A percentile compares a stretch with the other conserved stretches of the same genome.
These are phyloP conservation scores for Heterocephalus glaber DNA, from an alignment of 2,113 vertebrate species.

Conservation along the genomic window DNA sequence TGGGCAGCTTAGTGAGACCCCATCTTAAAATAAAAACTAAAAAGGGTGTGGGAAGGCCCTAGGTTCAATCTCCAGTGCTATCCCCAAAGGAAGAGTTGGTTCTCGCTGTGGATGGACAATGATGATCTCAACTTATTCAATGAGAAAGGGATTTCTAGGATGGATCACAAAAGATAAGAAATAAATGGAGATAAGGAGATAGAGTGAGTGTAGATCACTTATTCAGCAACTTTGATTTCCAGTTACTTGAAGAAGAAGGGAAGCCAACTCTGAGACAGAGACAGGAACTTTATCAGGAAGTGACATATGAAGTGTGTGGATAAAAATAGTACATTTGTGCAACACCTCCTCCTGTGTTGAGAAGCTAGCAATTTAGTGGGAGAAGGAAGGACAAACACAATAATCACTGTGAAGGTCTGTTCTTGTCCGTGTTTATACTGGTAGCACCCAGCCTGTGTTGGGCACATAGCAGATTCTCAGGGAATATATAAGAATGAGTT, in stretches of 20 bases:
- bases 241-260: not conserved
- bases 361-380: not conserved
- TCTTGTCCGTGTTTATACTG: not conserved
- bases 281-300: not conserved
- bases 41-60: no score
- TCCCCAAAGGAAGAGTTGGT: not conserved
- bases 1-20: no score
- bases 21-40: no score
- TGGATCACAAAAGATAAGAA: not conserved
- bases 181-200: not conserved
- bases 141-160: not conserved
- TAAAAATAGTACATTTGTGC: not conserved
- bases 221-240: not conserved
- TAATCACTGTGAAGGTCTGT: not conserved
- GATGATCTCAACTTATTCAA: not conserved
- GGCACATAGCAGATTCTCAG: not conserved
- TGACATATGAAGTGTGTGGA: not conserved
- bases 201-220: not conserved
- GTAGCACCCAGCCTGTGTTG: not conserved
- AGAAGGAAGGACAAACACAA: not conserved
- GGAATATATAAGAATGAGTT: not conserved
- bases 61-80: no score
- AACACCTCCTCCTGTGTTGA: not conserved
- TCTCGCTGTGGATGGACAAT: not conserved
- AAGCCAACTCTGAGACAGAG: not conserved